Evolutionary conservation across 2,888 invertebrate species (phyloP), one percentile per base, ranked within the genome.

Genomic region (Caenorhabditis zanzibari): DNA sequence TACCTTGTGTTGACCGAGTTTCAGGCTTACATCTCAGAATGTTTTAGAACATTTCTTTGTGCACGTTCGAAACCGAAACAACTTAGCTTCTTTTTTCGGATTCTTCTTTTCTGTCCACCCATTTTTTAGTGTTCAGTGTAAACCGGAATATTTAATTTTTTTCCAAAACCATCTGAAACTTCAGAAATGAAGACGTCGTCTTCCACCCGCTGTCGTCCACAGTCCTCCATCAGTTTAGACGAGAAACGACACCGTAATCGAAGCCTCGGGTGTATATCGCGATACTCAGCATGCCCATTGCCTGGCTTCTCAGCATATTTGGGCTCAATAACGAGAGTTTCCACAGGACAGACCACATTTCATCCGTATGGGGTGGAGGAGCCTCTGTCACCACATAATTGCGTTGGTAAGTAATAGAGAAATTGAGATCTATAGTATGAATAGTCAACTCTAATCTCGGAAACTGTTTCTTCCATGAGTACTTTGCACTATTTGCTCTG

Each of bases 231-330:
- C 47, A 73, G 73, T 28, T 35, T 81, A 6, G 81, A 81, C 61
- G 81, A 81, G 35, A 81, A 73, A 44, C 69, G 81, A 2, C 81
- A 81, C 28, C 49, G 81, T 10, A 81, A 81, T 32, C 81, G 81
- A 0, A 81, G 81, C 64, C 75, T 81, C 44, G 81, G 81, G 4
- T 81, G 81, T 35, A 75, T 84, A 22, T 76, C 80, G 5, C 56
- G 80, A 35, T 54, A 80, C 32, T 73, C 82, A 1, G 69, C 82
- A 24, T 68, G 61, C 10, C 83, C 83, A 0, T 59, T 76, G 14
- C 84, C 84, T 16, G 80, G 80, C 28, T 84, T 84, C 35, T 75
- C 80, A 0, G 84, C 84, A 0, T 84, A 54, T 22, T 35, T 84
- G 9, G 84, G 84, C 4, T 75, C 80, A 2, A 84, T 84, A 14